Conservation (phyloP, 1,140 invertebrate species). For the Onthophagus taurus region DNA sequence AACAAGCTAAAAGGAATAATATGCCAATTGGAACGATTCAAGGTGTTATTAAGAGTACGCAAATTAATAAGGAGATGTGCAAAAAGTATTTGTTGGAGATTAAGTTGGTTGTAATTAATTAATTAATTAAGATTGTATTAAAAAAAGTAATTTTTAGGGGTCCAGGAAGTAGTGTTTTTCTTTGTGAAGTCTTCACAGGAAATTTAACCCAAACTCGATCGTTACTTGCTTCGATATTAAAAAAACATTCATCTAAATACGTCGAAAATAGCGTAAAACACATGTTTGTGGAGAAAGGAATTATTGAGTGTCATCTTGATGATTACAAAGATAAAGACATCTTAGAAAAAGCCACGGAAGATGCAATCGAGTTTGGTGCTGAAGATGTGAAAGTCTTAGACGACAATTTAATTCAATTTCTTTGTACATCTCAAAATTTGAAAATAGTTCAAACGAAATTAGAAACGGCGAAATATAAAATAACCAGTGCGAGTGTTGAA, state of each 20-base stretch:
- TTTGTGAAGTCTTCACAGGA: slow-evolving; percentile 37
- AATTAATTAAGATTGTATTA: neutral
- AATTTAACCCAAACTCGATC: slow-evolving; percentile 34
- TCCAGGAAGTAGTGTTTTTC: slow-evolving; percentile 37
- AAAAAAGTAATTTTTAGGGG: slow-evolving; percentile 31
- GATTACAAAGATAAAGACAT: slow-evolving; percentile 20
- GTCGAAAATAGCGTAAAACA: slow-evolving; percentile 30
- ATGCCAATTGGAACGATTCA: slow-evolving; percentile 51
- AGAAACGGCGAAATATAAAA: slow-evolving; percentile 38
- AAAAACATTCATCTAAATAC: slow-evolving; percentile 36
- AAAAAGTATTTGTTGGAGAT: slow-evolving; percentile 37
- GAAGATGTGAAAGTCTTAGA: slow-evolving; percentile 49
- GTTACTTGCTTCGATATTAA: slow-evolving; percentile 37
- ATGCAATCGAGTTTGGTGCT: slow-evolving; percentile 52
- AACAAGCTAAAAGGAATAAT: slow-evolving; percentile 47
- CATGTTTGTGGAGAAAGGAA: slow-evolving; percentile 45
- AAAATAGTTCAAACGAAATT: slow-evolving; percentile 34
- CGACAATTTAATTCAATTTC: slow-evolving; percentile 38
- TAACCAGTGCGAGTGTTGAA: slow-evolving; percentile 39
- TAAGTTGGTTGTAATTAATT: slow-evolving; percentile 25
- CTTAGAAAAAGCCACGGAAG: slow-evolving; percentile 47
- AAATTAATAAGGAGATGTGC: slow-evolving; percentile 31
- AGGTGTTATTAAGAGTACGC: slow-evolving; percentile 43
- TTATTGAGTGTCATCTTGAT: too few relatives aligned
- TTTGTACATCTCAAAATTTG: slow-evolving; percentile 33